Evolutionary conservation across 2,113 vertebrate species (phyloP).

Genomic region (Thalassoma bifasciatum): DNA sequence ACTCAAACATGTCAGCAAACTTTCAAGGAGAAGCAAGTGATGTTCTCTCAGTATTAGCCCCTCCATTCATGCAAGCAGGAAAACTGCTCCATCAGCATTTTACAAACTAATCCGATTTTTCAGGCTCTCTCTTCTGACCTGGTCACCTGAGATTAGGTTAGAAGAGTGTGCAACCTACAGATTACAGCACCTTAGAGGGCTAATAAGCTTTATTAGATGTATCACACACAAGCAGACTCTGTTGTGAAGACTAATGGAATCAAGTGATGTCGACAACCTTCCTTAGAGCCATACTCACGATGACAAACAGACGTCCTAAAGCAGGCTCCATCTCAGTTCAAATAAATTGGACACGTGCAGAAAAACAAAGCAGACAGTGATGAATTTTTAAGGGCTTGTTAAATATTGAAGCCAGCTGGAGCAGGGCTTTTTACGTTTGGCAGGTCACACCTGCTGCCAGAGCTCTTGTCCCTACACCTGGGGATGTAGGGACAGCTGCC

Average conservation of each 20-base stretch:
- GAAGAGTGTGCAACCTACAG: constrained; percentile 37
- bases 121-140: constrained; percentile 57
- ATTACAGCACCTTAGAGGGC: constrained; percentile 48
- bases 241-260: constrained; percentile 13
- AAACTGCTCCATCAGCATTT: constrained; percentile 70
- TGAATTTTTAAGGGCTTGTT: constrained; percentile 80
- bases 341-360: constrained; percentile 16
- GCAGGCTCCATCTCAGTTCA: neutral
- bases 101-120: constrained; percentile 73
- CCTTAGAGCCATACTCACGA: neutral
- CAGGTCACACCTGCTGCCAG: constrained; percentile 58
- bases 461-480: constrained; percentile 26
- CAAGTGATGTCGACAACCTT: constrained; percentile 2
- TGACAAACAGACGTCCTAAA: neutral
- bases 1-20: constrained; percentile 32
- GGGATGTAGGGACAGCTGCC: constrained; percentile 41
- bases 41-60: constrained; percentile 53
- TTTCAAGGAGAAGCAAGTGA: constrained; percentile 42
- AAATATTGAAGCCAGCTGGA: constrained; percentile 75
- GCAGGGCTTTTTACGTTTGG: constrained; percentile 24
- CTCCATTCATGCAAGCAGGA: constrained; percentile 45
- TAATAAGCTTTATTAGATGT: constrained; percentile 57
- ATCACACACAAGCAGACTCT: constrained; percentile 30
- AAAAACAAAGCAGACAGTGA: constrained; percentile 56
- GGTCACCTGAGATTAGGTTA: constrained; percentile 74